Conservation (phyloP, 2,797 vertebrate genomes). For the Anableps anableps region DNA sequence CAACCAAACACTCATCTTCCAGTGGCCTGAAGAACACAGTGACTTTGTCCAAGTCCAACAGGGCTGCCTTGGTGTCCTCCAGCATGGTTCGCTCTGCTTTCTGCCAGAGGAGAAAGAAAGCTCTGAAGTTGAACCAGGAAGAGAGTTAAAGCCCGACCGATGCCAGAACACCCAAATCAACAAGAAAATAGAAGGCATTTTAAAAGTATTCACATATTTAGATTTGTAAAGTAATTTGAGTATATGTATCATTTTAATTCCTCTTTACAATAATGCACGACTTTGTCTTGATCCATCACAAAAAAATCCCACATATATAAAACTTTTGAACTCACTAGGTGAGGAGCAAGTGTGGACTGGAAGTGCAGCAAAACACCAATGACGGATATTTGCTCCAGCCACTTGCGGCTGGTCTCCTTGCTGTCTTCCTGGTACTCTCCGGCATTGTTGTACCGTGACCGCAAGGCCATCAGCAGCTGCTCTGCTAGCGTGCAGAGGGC, state of each 20-base stretch:
- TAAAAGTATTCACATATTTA: not conserved
- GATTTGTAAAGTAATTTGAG: not conserved
- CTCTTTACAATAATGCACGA: not conserved
- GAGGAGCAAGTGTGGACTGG: conserved; percentile 89
- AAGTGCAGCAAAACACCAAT: conserved; percentile 93
- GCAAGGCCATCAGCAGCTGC: conserved; percentile 91
- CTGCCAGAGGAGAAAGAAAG: conserved; percentile 70
- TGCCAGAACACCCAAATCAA: conserved; percentile 2
- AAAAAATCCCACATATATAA: no score
- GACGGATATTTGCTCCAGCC: conserved; percentile 94
- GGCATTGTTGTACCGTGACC: conserved; percentile 92
- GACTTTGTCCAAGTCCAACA: conserved; percentile 95
- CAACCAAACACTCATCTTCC: conserved; percentile 91
- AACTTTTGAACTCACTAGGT: conserved; percentile 83
- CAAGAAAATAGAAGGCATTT: not conserved
- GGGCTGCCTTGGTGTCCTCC: conserved; percentile 93
- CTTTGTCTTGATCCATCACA: no score
- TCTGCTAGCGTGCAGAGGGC: conserved; percentile 92
- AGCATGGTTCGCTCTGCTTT: conserved; percentile 93
- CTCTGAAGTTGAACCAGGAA: conserved; percentile 27
- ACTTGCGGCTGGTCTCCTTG: conserved; percentile 96
- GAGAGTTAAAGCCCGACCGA: conserved; percentile 15
- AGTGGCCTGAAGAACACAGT: conserved; percentile 93
- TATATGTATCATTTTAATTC: not conserved
- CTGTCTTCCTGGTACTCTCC: conserved; percentile 96